A percentile compares a stretch with the other conserved stretches of the same genome.
Evolutionary conservation across 2,888 invertebrate species (phyloP).

Genomic region (Melinopterus prodromus): DNA sequence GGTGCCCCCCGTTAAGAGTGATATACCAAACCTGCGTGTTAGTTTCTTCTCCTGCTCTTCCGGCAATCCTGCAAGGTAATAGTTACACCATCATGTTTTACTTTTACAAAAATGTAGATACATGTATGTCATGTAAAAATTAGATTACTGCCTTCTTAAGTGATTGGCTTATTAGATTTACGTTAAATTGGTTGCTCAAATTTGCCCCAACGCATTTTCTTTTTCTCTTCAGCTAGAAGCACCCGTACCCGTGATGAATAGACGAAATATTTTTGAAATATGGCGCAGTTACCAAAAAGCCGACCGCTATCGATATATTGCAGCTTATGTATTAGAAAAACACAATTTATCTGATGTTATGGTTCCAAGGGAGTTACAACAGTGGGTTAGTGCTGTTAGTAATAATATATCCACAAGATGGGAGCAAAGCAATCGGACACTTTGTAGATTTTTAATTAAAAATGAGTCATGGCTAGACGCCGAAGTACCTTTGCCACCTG

Average conservation of each 20-base stretch:
- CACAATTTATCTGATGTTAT: background rate
- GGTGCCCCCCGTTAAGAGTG: too few species aligned
- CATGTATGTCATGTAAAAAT: background rate
- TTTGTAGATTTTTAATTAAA: too few species aligned
- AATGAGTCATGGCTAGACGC: too few species aligned
- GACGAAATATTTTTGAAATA: conserved; percentile 4
- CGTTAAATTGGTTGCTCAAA: too few species aligned
- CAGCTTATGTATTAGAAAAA: background rate
- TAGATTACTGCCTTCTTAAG: too few species aligned
- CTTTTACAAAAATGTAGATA: background rate
- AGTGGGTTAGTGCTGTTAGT: background rate
- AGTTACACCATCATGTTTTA: background rate
- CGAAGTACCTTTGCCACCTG: too few species aligned
- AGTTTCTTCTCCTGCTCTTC: background rate
- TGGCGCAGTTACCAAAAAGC: conserved; percentile 4
- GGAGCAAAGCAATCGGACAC: too few species aligned
- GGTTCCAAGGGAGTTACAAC: background rate
- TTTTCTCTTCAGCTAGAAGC: too few species aligned
- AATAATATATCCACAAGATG: too few species aligned
- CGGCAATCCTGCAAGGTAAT: background rate
- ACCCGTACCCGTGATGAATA: background rate
- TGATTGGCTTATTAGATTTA: too few species aligned
- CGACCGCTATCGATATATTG: background rate
- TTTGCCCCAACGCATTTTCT: too few species aligned
- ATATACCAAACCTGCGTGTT: background rate